Evolutionary conservation across 2,888 invertebrate genomes (phyloP).

Genomic region (Hemicrepidius hirtus): DNA sequence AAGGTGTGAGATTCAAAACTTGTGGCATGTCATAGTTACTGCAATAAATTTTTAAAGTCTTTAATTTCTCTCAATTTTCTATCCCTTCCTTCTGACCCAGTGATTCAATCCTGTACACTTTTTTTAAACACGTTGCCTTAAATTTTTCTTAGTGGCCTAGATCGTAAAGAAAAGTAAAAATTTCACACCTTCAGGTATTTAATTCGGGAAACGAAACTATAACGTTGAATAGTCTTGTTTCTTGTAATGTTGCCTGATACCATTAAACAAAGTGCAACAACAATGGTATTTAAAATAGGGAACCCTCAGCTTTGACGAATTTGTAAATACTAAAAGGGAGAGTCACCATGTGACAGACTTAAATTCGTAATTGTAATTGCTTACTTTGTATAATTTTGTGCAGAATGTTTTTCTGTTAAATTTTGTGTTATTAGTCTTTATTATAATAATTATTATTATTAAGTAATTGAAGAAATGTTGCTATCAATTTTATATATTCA

Average conservation of each 20-base stretch:
- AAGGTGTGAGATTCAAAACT: slow-evolving; percentile 32
- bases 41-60: neutral
- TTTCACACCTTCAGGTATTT: slow-evolving; percentile 18
- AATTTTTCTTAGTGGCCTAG: too few relatives aligned
- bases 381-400: slow-evolving; percentile 56
- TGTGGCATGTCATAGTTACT: slow-evolving; percentile 1
- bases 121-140: too few relatives aligned
- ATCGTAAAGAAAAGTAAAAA: neutral
- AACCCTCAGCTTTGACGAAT: neutral
- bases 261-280: neutral
- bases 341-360: slow-evolving; percentile 54
- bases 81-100: too few relatives aligned
- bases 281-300: slow-evolving; percentile 4
- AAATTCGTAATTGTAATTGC: slow-evolving; percentile 49
- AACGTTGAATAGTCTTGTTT: slow-evolving; percentile 7
- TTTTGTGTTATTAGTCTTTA: slow-evolving; percentile 59
- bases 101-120: too few relatives aligned
- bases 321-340: slow-evolving; percentile 9
- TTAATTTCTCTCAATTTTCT: slow-evolving; percentile 1
- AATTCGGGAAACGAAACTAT: slow-evolving; percentile 30
- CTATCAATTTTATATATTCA: slow-evolving; percentile 64
- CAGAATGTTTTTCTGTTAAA: slow-evolving; percentile 57
- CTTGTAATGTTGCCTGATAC: slow-evolving; percentile 12
- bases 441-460: slow-evolving; percentile 47
- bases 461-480: slow-evolving; percentile 60